Evolutionary conservation across 2,888 invertebrate species (phyloP), one percentile per base, ranked within the genome.

Genomic region (Sinotaia quadrata): DNA sequence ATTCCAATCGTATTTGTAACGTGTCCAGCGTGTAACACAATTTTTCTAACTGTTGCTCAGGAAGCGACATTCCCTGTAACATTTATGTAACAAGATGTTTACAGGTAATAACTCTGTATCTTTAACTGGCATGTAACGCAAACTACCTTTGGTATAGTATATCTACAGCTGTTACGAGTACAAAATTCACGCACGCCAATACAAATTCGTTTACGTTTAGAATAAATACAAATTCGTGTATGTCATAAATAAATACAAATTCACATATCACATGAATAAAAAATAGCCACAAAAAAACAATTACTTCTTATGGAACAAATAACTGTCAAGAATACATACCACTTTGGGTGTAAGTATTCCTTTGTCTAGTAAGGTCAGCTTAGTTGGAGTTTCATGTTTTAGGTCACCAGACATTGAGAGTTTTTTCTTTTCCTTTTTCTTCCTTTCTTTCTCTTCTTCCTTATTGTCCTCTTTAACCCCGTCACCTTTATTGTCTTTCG

Each of bases 41-140:
- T 71, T 86, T 87, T 65, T 83, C 80, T 27, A 85, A 68, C 41
- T 81, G 79, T 59, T 83, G 80, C 59, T 87, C 87, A 18, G 78
- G 80, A 44, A 71, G 67, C 37, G 73, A 83, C 44, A 78, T 51
- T 24, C 81, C 84, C 85, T 85, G 72, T 5, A 54, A 71, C 12
- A 54, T 5, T 15, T 60, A 18, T 41, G 10, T 18, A 41, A 41
- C 8, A 41, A 18, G 41, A 8, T 12, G 41, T 18, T 12, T 12
- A 41, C 41, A 12, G 8, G 8, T 18, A 18, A 41, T 18, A 41
- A 41, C 18, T 12, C 10, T 41, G 8, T 12, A 12, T 41, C 41
- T 41, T 41, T 12, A 41, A 41, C 41, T 12, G 41, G 41, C n/a
- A 18, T 41, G 10, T 41, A 41, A 41, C 41, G 18, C 41, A 41